Conservation (phyloP, 1,140 invertebrate species). For the Zaprionus capensis region DNA sequence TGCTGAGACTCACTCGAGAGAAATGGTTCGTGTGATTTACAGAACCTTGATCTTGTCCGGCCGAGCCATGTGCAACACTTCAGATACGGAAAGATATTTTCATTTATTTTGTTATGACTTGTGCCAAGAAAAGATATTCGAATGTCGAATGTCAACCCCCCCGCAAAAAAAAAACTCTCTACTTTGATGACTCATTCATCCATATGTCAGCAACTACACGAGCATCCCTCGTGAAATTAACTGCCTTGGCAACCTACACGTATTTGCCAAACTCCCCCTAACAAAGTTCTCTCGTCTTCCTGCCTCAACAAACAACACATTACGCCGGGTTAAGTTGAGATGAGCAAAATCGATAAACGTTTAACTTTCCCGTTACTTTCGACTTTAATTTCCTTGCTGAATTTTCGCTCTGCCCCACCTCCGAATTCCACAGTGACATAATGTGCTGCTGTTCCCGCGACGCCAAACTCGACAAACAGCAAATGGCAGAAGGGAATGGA, state of each 20-base stretch:
- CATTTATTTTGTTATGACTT: constrained; percentile 10
- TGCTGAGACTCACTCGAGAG: not conserved
- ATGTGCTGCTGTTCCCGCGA: constrained; percentile 43
- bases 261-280: constrained; percentile 7
- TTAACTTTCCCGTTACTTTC: constrained; percentile 53
- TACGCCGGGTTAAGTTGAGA: constrained; percentile 33
- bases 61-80: constrained; percentile 65
- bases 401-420: constrained; percentile 32
- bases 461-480: constrained; percentile 44
- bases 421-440: constrained; percentile 57
- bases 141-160: constrained; percentile 16
- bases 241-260: constrained; percentile 14
- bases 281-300: constrained; percentile 37
- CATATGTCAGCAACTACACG: constrained; percentile 12
- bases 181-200: constrained; percentile 27
- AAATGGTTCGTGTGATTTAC: constrained; percentile 46
- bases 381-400: constrained; percentile 62
- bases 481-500: constrained; percentile 2
- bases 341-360: constrained; percentile 65
- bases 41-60: constrained; percentile 75
- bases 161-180: not conserved
- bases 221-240: constrained; percentile 24
- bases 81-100: constrained; percentile 24
- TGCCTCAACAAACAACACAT: constrained; percentile 67
- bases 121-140: constrained; percentile 17